Conservation (phyloP, 2,113 vertebrate species). For the Spermophilus dauricus region DNA sequence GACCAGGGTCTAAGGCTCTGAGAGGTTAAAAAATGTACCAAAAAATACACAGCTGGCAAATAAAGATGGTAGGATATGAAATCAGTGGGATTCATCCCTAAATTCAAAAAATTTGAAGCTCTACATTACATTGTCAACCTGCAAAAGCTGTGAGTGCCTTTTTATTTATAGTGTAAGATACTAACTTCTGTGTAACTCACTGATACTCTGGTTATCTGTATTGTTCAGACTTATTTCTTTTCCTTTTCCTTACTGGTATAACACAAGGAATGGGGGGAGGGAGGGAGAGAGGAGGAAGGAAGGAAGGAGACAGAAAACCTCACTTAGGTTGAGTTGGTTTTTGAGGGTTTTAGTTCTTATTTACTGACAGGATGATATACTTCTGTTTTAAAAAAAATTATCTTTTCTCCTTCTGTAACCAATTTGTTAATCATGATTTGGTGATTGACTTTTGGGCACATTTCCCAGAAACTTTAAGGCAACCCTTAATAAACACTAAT, state of each 20-base stretch:
- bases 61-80: not conserved
- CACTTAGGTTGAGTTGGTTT: conserved; percentile 68
- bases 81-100: not conserved
- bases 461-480: conserved; percentile 87
- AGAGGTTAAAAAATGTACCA: not conserved
- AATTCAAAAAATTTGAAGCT: conserved; percentile 27
- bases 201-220: conserved; percentile 30
- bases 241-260: not conserved
- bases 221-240: conserved; percentile 51
- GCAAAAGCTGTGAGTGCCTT: not conserved
- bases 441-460: conserved; percentile 88
- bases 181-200: not conserved
- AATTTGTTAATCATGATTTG: conserved; percentile 88
- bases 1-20: not conserved
- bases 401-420: conserved; percentile 86
- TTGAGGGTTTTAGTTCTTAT: conserved; percentile 69
- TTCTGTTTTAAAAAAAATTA: conserved; percentile 81
- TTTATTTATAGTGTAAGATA: conserved; percentile 48
- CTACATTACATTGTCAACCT: not conserved
- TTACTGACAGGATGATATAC: conserved; percentile 51
- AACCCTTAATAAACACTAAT: conserved; percentile 88
- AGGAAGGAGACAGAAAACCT: conserved; percentile 7
- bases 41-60: not conserved
- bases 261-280: not conserved
- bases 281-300: not conserved